phyloP scores from a whole-genome alignment of 1,140 invertebrate genomes.

The Dendrolimus punctatus region DNA sequence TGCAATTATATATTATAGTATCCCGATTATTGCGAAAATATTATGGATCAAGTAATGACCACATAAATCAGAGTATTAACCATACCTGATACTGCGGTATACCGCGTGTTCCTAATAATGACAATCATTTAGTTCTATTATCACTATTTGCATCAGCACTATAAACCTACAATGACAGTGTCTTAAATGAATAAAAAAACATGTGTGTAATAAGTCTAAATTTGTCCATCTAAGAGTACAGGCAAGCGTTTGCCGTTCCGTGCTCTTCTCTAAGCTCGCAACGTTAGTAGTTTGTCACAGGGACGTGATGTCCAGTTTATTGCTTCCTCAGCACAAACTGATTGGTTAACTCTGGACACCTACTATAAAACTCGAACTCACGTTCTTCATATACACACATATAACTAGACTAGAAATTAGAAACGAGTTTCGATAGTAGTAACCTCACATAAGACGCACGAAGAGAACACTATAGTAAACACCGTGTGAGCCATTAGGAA shows the following conservation, averaged over 20 bases:
- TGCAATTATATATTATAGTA: too few relatives aligned
- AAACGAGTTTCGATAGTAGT: neutral
- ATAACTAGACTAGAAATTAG: neutral
- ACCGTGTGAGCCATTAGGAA: conserved; percentile 14
- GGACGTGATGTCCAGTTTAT: conserved; percentile 41
- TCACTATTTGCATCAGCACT: too few relatives aligned
- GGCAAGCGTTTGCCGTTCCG: conserved; percentile 11
- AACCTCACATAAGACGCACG: neutral
- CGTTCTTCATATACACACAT: conserved; percentile 10
- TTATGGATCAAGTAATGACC: too few relatives aligned
- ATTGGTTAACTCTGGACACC: conserved; percentile 30
- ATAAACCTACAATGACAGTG: too few relatives aligned
- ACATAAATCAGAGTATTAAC: too few relatives aligned
- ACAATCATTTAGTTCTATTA: too few relatives aligned
- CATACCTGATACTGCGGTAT: too few relatives aligned
- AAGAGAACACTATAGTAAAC: conserved; percentile 1
- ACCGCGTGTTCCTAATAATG: too few relatives aligned
- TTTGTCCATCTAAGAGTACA: conserved; percentile 31
- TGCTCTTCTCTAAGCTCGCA: conserved; percentile 13
- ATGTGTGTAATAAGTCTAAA: conserved; percentile 31
- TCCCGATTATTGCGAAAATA: too few relatives aligned
- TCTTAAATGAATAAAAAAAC: neutral
- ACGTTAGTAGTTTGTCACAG: conserved; percentile 25
- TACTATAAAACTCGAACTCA: conserved; percentile 18
- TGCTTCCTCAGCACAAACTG: conserved; percentile 27